phyloP scores from a whole-genome alignment of 1,140 invertebrate genomes.

The Euwallacea fornicatus region DNA sequence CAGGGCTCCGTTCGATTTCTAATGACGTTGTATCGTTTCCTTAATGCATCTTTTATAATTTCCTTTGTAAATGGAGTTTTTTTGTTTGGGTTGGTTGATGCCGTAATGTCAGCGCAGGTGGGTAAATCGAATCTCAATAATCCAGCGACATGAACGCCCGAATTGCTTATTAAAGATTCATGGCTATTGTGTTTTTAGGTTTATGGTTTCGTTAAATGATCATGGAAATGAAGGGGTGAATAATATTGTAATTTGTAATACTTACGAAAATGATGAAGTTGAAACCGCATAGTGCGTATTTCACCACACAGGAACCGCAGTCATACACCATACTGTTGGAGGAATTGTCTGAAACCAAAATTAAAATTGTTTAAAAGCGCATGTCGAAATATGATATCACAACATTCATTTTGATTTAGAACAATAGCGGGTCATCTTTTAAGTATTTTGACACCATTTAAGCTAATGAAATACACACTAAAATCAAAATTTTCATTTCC shows the following conservation, averaged over 20 bases:
- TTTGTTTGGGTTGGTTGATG: background rate
- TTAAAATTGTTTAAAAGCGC: too few species aligned
- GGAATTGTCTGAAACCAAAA: too few species aligned
- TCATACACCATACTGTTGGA: constrained; percentile 54
- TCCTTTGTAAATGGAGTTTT: background rate
- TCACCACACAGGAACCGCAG: constrained; percentile 66
- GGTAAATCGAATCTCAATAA: background rate
- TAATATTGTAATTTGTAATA: constrained; percentile 45
- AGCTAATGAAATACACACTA: too few species aligned
- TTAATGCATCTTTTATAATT: constrained; percentile 22
- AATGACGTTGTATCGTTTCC: background rate
- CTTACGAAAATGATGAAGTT: constrained; percentile 78
- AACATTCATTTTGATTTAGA: too few species aligned
- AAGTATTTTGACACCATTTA: too few species aligned
- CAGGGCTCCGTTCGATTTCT: background rate
- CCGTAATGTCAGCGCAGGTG: background rate
- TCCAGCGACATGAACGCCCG: background rate
- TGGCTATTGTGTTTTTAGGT: constrained; percentile 3
- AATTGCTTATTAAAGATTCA: background rate
- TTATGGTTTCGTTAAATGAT: too few species aligned
- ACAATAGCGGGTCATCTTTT: too few species aligned
- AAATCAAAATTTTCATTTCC: too few species aligned
- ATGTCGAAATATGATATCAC: too few species aligned
- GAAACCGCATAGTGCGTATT: constrained; percentile 74
- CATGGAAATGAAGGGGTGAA: too few species aligned